phyloP scores from a whole-genome alignment of 1,140 invertebrate genomes.

The Calliopsis andreniformis region DNA sequence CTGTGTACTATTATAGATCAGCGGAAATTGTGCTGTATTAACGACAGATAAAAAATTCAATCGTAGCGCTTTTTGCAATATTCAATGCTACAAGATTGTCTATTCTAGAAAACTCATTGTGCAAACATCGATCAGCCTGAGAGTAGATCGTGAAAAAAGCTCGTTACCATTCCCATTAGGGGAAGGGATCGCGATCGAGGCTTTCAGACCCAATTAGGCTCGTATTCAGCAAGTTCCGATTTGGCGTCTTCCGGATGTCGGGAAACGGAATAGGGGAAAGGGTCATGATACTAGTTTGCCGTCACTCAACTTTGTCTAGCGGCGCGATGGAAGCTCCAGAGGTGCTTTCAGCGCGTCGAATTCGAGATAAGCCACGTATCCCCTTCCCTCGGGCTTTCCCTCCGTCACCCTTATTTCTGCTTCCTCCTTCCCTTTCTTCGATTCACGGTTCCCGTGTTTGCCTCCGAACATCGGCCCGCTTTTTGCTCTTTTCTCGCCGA shows the following conservation, averaged over 20 bases:
- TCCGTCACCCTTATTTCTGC: neutral
- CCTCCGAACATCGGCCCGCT: neutral
- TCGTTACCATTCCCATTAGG: slow-evolving; percentile 18
- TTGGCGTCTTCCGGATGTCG: neutral
- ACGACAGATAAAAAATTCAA: too few relatives aligned
- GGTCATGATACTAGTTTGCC: neutral
- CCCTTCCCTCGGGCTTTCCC: neutral
- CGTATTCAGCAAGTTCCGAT: slow-evolving; percentile 29
- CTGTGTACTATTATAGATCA: too few relatives aligned
- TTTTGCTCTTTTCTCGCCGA: neutral
- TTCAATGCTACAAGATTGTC: too few relatives aligned
- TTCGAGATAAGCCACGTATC: slow-evolving; percentile 52
- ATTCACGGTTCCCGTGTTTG: neutral
- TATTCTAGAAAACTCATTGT: neutral
- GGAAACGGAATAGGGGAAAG: neutral
- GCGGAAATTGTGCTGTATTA: too few relatives aligned
- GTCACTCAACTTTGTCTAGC: slow-evolving; percentile 48
- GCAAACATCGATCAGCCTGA: slow-evolving; percentile 2
- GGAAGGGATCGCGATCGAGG: neutral
- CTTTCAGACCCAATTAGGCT: slow-evolving; percentile 40
- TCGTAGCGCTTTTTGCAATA: too few relatives aligned
- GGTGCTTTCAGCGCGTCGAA: slow-evolving; percentile 9
- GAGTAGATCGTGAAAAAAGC: neutral
- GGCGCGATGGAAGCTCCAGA: slow-evolving; percentile 9
- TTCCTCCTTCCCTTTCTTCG: neutral